Base-by-base conservation (phyloP, 37 sponge, comb jelly and placozoan species). In the Theonella swinhoei region DNA sequence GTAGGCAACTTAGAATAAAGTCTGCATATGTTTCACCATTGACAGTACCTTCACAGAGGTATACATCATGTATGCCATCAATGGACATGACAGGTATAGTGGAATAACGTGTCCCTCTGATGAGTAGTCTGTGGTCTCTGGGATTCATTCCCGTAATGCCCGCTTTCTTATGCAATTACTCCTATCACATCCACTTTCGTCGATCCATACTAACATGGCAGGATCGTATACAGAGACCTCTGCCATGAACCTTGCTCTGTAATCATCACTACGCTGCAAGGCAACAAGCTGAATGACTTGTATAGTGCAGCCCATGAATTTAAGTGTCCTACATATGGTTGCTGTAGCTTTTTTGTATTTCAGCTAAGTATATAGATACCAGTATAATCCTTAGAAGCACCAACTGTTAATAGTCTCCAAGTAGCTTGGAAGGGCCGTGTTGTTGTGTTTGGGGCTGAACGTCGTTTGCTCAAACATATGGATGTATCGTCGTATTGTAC, bases 151-250 rank as follows among this genome's bases (percentile, higher is more conserved):
- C 83, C 3, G 74, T 19, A 1, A 82, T 63, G 39, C 65, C 39
- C 23, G 4, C 60, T 73, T 72, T 58, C 83, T 72, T 38, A 36
- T 20, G 41, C 64, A 42, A 39, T 82, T 47, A 14, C 83, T 32
- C 28, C 41, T 47, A 29, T 82, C 83, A 61, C 74, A 82, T 0
- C 83, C 83, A 37, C 59, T 82, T 22, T 82, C 83, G 69, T 80
- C 81, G 1, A 80, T 3, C 81, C 81, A 69, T 29, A 68, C 43
- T 0, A 80, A 31, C 81, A 82, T 82, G 1, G 62, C 24, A 11
- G 74, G 74, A 36, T 82, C 74, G 34, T 62, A 82, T 29, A 72
- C 42, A 3, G 83, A 58, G 3, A 82, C 42, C 72, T 82, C 74
- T 1, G 83, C 74, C 83, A 82, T 82, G 32, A 73, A 82, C 26